Percentiles rank a stretch among this genome's conserved stretches.
Evolutionary conservation across 30 jellyfish, hydroid and myxozoan genomes (phyloP).

Genomic region (Aurelia sp.): DNA sequence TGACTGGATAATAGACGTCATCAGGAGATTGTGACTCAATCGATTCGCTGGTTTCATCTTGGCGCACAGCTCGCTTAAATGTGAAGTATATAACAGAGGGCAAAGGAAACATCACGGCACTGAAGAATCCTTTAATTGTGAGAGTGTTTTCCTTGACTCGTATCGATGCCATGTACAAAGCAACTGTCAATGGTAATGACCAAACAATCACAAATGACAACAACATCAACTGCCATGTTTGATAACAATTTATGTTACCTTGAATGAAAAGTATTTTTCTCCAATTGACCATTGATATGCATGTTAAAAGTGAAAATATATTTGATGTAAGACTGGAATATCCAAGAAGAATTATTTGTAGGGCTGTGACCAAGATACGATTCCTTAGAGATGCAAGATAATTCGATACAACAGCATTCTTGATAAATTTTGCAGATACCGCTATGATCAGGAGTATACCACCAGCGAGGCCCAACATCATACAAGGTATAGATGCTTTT

Average conservation of each 20-base stretch:
- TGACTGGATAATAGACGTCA: not conserved
- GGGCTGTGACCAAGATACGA: not conserved
- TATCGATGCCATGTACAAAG: conserved; percentile 7
- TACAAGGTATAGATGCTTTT: conserved; percentile 1
- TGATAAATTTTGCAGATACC: not conserved
- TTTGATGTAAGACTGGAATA: conserved; percentile 8
- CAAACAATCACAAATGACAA: conserved; percentile 6
- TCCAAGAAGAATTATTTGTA: conserved; percentile 11
- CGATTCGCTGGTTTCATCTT: not conserved
- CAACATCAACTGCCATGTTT: conserved; percentile 1
- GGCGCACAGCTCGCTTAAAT: not conserved
- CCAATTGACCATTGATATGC: conserved; percentile 2
- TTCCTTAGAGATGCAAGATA: not conserved
- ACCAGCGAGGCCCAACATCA: conserved; percentile 15
- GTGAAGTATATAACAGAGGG: not conserved
- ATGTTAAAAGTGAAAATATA: conserved; percentile 10
- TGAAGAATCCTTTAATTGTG: not conserved
- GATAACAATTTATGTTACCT: not conserved
- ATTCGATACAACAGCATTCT: not conserved
- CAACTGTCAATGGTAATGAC: conserved; percentile 4
- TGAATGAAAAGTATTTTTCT: not conserved
- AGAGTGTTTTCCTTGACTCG: not conserved
- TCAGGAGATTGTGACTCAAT: too few relatives aligned
- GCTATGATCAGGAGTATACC: not conserved
- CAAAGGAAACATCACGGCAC: not conserved